Evolutionary conservation across 2,888 invertebrate species (phyloP), one percentile per base, ranked within the genome.

Genomic region (Lepidonotus clava): DNA sequence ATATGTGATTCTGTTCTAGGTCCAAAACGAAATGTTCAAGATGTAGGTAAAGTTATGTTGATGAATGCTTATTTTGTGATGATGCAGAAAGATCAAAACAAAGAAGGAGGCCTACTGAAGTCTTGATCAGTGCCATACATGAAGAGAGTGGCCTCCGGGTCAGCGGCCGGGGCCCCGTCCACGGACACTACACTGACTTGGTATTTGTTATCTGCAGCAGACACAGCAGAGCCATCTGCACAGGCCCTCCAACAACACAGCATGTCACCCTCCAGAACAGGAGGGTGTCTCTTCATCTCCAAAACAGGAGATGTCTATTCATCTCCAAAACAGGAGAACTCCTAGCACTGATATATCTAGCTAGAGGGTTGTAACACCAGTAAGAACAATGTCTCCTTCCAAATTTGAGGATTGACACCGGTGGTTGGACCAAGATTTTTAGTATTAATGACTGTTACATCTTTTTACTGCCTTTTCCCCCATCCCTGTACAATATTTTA

Each of bases 61-160:
- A n/a, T n/a, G n/a, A n/a, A n/a, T n/a, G n/a, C n/a, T n/a, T n/a
- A n/a, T n/a, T 5, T 28, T 67, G 11, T 24, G 8, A 67, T 28
- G 34, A 67, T 67, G 67, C 28, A 34, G 67, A 77, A 77, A 77
- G 41, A 24, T 21, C 18, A 51, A 53, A 80, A 77, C 11, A 53
- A 38, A 56, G 14, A 66, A 8, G 46, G n/a, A 36, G 24, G 38
- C 87, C 71, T 87, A 87, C 87, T 86, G 77, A 86, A 84, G 36
- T 87, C 86, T 34, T 53, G 83, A 53, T 87, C 87, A 40, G 86
- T 87, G 83, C 87, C 87, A 77, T 71, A 86, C 51, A 87, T 86
- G 87, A 86, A 87, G 56, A 85, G 32, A 6, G 32, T 76, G n/a
- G 41, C 2, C 8, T 76, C 46, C 40, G 11, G 51, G 66, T 38